Percentiles rank a stretch among this genome's conserved stretches.
These are phyloP conservation scores for Laspeyria flexula DNA, from an alignment of 2,888 invertebrate genomes.

Conservation along the genomic window DNA sequence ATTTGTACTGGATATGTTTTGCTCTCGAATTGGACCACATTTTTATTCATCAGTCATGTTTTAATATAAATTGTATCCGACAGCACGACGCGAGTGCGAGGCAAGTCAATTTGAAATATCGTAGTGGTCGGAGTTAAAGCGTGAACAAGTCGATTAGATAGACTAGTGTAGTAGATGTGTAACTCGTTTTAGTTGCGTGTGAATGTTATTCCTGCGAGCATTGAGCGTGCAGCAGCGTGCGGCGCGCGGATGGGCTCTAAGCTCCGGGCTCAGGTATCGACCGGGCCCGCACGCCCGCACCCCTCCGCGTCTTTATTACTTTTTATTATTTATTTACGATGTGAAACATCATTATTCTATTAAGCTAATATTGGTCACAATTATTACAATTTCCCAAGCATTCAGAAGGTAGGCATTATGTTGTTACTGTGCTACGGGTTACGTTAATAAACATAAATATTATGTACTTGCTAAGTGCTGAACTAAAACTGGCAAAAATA, in stretches of 20 bases:
- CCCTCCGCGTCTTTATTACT: conserved; percentile 47
- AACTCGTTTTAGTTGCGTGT: conserved; percentile 53
- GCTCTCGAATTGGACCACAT: conserved; percentile 32
- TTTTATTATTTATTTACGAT: conserved; percentile 50
- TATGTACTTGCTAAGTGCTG: too few relatives aligned
- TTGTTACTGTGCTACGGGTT: not conserved
- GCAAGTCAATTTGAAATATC: conserved; percentile 38
- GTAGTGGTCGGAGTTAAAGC: conserved; percentile 40
- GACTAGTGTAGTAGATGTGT: conserved; percentile 40
- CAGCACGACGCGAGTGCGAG: conserved; percentile 19
- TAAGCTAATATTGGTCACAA: conserved; percentile 26
- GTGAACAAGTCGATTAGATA: conserved; percentile 51
- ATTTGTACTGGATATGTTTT: conserved; percentile 38
- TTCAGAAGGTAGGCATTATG: conserved; percentile 1
- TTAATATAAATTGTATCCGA: conserved; percentile 36
- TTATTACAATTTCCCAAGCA: conserved; percentile 13
- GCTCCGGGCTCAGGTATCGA: conserved; percentile 65
- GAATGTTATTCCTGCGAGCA: conserved; percentile 44
- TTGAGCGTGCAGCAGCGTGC: conserved; percentile 9
- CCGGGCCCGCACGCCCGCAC: conserved; percentile 69
- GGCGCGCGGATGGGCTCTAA: conserved; percentile 11
- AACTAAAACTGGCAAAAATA: too few relatives aligned
- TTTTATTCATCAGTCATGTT: conserved; percentile 32
- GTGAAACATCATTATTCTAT: conserved; percentile 35
- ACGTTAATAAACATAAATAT: too few relatives aligned